phyloP scores from a whole-genome alignment of 1,140 invertebrate species.

The Hyposmocoma kahamanoa region DNA sequence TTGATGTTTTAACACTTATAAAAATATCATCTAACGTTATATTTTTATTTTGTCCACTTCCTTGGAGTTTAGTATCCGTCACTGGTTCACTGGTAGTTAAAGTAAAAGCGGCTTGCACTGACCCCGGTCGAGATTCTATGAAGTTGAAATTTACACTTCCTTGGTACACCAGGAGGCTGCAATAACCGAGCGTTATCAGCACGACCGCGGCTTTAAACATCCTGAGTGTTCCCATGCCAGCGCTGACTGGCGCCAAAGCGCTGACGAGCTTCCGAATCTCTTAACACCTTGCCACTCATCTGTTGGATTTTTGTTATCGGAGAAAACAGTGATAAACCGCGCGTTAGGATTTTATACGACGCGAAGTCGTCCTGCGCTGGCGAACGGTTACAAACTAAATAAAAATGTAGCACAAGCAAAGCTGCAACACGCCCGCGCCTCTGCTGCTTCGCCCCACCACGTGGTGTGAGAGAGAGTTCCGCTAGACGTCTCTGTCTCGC shows the following conservation, averaged over 20 bases:
- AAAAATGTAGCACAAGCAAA: conserved; percentile 65
- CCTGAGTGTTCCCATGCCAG: conserved; percentile 59
- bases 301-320: conserved; percentile 57
- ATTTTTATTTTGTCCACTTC: conserved; percentile 78
- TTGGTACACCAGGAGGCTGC: conserved; percentile 79
- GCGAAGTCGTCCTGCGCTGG: conserved; percentile 18
- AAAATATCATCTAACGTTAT: conserved; percentile 89
- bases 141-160: conserved; percentile 68
- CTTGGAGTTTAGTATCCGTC: conserved; percentile 53
- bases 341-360: not conserved
- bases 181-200: conserved; percentile 73
- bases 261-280: conserved; percentile 42
- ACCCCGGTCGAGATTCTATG: conserved; percentile 67
- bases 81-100: conserved; percentile 41
- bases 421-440: not conserved
- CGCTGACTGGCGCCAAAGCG: conserved; percentile 74
- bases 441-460: conserved; percentile 42
- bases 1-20: conserved; percentile 95
- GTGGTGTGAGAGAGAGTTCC: conserved; percentile 45
- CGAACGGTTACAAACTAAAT: conserved; percentile 66
- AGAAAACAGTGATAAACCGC: conserved; percentile 45
- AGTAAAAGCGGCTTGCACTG: conserved; percentile 42
- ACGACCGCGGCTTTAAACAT: conserved; percentile 56
- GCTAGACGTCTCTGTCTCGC: conserved; percentile 13
- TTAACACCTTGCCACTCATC: conserved; percentile 60